phyloP scores from a whole-genome alignment of 1,140 invertebrate genomes.

The Calliopsis andreniformis region DNA sequence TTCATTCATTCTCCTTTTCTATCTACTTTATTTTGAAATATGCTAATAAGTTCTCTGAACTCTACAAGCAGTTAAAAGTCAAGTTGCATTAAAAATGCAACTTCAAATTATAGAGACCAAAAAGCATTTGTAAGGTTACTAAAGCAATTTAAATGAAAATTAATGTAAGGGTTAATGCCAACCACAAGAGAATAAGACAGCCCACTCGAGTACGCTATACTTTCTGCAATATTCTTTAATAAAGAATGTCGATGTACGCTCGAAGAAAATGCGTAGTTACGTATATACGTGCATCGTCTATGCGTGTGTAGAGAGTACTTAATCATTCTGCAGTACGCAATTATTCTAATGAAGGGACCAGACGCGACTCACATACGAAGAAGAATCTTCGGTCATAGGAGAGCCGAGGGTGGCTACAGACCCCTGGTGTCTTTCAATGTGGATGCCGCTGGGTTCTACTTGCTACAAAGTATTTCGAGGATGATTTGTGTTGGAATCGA shows the following conservation, averaged over 20 bases:
- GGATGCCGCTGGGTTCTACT: background rate
- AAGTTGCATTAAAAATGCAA: too few relatives aligned
- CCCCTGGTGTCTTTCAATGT: conserved; percentile 53
- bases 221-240: conserved; percentile 21
- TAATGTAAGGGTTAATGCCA: background rate
- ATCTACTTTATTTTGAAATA: too few relatives aligned
- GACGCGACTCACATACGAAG: conserved; percentile 57
- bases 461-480: conserved; percentile 26
- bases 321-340: conserved; percentile 63
- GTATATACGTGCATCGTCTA: conserved; percentile 50
- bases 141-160: background rate
- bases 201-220: conserved; percentile 6
- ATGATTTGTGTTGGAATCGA: background rate
- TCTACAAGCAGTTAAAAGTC: too few relatives aligned
- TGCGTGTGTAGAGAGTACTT: conserved; percentile 51
- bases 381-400: conserved; percentile 50
- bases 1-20: too few relatives aligned
- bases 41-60: too few relatives aligned
- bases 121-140: too few relatives aligned
- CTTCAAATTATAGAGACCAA: too few relatives aligned
- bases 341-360: conserved; percentile 67
- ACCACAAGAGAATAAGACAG: background rate
- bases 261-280: conserved; percentile 9
- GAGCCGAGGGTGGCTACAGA: conserved; percentile 36
- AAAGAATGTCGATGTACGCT: conserved; percentile 22